phyloP scores from a whole-genome alignment of 2,113 vertebrate species.

The Sciurus niger region DNA sequence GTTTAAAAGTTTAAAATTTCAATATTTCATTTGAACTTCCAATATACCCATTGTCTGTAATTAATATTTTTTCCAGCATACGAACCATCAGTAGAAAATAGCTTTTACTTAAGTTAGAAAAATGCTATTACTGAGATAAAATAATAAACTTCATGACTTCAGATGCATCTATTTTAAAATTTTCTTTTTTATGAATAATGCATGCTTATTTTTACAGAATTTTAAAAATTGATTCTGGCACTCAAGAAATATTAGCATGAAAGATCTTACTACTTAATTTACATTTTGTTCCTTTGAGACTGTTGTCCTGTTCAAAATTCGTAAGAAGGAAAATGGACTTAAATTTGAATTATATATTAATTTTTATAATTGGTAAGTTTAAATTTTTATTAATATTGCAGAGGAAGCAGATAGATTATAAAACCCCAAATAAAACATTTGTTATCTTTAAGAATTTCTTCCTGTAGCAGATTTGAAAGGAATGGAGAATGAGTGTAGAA shows the following conservation, averaged over 20 bases:
- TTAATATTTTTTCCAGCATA: neutral
- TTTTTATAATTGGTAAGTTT: conserved; percentile 12
- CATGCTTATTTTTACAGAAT: neutral
- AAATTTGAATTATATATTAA: neutral
- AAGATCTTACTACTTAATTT: neutral
- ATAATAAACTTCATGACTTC: neutral
- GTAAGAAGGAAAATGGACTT: conserved; percentile 15
- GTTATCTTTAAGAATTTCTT: neutral
- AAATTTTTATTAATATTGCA: neutral
- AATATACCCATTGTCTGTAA: neutral
- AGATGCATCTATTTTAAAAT: neutral
- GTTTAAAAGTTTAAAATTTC: neutral
- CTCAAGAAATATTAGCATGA: neutral
- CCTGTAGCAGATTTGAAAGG: neutral
- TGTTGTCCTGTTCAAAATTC: neutral
- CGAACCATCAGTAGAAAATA: neutral
- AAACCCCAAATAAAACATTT: neutral
- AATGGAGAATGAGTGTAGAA: neutral
- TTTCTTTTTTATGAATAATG: neutral
- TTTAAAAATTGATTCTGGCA: neutral
- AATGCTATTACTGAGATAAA: neutral
- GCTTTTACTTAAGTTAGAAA: neutral
- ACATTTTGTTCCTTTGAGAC: neutral
- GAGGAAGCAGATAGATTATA: neutral
- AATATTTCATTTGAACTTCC: neutral